phyloP scores from a whole-genome alignment of 1,140 invertebrate genomes.

The Spodoptera litura region DNA sequence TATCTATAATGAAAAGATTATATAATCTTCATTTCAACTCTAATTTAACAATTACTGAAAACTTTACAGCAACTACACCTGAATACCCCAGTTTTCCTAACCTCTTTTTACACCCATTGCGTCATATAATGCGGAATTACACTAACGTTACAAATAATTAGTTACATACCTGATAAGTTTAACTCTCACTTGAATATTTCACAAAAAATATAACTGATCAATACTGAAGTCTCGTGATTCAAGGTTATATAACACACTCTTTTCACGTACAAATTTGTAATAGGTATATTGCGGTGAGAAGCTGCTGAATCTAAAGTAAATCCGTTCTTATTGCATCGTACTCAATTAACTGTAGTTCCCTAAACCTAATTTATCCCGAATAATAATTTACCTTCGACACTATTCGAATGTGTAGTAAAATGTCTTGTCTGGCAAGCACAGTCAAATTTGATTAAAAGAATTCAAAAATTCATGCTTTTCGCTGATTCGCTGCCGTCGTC shows the following conservation, averaged over 20 bases:
- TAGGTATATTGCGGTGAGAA: slow-evolving; percentile 30
- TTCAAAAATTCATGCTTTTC: slow-evolving; percentile 71
- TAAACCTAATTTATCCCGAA: slow-evolving; percentile 54
- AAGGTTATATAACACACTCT: slow-evolving; percentile 84
- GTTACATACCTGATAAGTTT: slow-evolving; percentile 57
- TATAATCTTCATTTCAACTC: not conserved
- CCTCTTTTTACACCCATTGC: slow-evolving; percentile 32
- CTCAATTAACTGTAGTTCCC: slow-evolving; percentile 42
- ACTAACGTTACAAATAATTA: slow-evolving; percentile 1
- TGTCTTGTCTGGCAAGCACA: slow-evolving; percentile 62
- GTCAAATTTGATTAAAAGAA: slow-evolving; percentile 72
- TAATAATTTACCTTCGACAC: slow-evolving; percentile 75
- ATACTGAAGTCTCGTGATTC: slow-evolving; percentile 82
- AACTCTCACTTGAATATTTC: slow-evolving; percentile 49
- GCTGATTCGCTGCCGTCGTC: slow-evolving; percentile 54
- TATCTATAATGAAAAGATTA: not conserved
- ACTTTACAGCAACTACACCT: not conserved
- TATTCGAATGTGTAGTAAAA: slow-evolving; percentile 59
- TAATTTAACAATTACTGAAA: not conserved
- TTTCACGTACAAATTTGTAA: slow-evolving; percentile 57
- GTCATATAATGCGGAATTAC: slow-evolving; percentile 28
- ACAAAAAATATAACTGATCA: slow-evolving; percentile 67
- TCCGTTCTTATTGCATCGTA: slow-evolving; percentile 55
- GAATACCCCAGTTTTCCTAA: slow-evolving; percentile 28
- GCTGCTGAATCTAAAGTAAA: slow-evolving; percentile 60